phyloP scores from a whole-genome alignment of 2,113 vertebrate genomes.

The Orientallactaga bullata region DNA sequence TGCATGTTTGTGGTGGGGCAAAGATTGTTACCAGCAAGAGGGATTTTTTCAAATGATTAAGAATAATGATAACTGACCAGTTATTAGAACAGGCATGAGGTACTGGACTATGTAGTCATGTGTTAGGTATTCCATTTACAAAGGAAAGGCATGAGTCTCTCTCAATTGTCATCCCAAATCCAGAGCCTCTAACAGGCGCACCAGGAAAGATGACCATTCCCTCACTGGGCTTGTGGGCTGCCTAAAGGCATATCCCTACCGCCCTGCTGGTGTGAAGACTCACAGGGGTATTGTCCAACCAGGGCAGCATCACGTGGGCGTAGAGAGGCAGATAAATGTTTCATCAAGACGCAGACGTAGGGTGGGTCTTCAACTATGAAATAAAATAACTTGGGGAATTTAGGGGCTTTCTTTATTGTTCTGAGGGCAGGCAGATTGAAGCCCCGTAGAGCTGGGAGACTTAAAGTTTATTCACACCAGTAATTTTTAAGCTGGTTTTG shows the following conservation, averaged over 20 bases:
- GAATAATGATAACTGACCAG: not conserved
- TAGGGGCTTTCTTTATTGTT: not conserved
- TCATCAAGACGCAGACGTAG: not conserved
- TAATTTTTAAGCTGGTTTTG: slow-evolving; percentile 4
- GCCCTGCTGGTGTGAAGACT: not conserved
- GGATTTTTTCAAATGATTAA: not conserved
- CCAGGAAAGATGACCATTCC: fast-evolving
- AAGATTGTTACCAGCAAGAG: not conserved
- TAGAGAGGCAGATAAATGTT: not conserved
- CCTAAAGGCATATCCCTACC: too few species aligned
- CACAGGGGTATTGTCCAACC: not conserved
- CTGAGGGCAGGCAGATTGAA: not conserved
- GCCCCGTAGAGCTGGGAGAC: not conserved
- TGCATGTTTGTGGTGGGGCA: too few species aligned
- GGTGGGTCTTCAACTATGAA: not conserved
- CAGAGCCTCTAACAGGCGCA: not conserved
- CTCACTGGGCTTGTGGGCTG: not conserved
- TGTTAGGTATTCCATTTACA: not conserved
- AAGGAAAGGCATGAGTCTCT: not conserved
- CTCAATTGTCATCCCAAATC: not conserved
- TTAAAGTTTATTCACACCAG: not conserved
- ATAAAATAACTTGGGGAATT: not conserved
- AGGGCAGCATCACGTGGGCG: not conserved
- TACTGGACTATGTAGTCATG: not conserved
- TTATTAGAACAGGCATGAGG: not conserved